Base-by-base conservation (phyloP, 2,113 vertebrate species). In the Morone chrysops region DNA sequence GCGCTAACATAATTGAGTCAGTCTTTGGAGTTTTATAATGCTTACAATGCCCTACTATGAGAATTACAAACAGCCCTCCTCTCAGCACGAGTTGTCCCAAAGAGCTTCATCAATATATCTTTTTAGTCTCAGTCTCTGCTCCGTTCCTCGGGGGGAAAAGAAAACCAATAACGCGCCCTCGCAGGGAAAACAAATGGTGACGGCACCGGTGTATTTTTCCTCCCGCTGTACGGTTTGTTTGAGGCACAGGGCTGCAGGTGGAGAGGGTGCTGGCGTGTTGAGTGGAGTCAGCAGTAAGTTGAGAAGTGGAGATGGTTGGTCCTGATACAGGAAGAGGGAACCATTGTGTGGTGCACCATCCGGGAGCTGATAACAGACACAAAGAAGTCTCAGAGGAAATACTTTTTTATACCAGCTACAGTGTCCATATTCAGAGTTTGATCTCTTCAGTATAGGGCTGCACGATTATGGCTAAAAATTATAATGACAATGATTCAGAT, bases 231-330 rank as follows among this genome's bases (percentile, higher is more conserved):
- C n/a, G 17, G 54, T 80, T 22, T 70, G 57, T 70, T 6, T 16
- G 25, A 63, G 6, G 20, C 25, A 3, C 25, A 7, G 25, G 41
- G 31, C 43, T 25, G 43, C 69, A 43, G 70, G 48, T 40, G 54
- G 53, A 31, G 78, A 8, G 18, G 53, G 11, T 1, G 66, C 40
- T 22, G 60, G 18, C 22, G 6, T 45, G 63, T 16, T 9, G 45
- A 70, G 14, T 63, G 17, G 62, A 85, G 74, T 87, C 84, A 83
- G 87, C 76, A 8, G 73, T 60, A 63, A 51, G 6, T 4, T 43
- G 40, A 70, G 56, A 70, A 48, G 47, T 6, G 22, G 53, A 83
- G 73, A 70, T 57, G 16, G 4, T 40, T 2, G 2, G 38, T 14
- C 10, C 47, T 31, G 54, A 70, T 36, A 56, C 14, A 12, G 76